Base-by-base conservation (phyloP, 2,113 vertebrate genomes). In the Eubucco bourcierii region DNA sequence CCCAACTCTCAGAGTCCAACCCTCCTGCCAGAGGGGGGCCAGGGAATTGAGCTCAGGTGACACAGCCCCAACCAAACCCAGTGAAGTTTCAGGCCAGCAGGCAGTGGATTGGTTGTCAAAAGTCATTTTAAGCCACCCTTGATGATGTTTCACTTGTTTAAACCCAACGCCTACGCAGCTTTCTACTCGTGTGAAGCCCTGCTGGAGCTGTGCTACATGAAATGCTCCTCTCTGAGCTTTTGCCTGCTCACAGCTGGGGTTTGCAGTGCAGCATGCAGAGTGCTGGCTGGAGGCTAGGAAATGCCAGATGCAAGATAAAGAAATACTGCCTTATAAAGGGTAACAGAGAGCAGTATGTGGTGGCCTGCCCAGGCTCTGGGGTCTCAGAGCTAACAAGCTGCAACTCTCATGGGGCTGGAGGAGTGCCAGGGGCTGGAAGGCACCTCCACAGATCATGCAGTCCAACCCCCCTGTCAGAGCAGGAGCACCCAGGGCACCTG, bases 191-290 rank as follows among this genome's bases (percentile, higher is more conserved):
- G 15, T 25, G 20, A 60, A 41, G 65, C 8, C 12, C 11, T 89
- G 79, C 33, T 23, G 11, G 19, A n/a, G 33, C 14, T 2, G 7
- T 55, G 63, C 4, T 10, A 3, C 44, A 5, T 71, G 21, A 75
- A 72, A 50, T 68, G 67, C 46, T 72, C 72, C 15, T 68, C 47
- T 34, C 5, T 4, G 7, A 72, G 18, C 17, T 17, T 20, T 33
- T 44, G 20, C 15, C 17, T 77, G 18, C 9, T 70, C 47, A 29
- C 13, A 34, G 10, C 44, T 52, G 23, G 50, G 20, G 13, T 50
- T 76, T 33, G 59, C 13, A 39, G 11, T 34, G 7, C 20, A 1
- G 2, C 25, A 44, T 0, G 0, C 1, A 3, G 19, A 29, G 5
- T 17, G 21, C 17, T 72, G 23, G 6, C 5, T 50, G 17, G 5